Conservation (phyloP, 2,888 invertebrate species). For the Ectemnius continuus region DNA sequence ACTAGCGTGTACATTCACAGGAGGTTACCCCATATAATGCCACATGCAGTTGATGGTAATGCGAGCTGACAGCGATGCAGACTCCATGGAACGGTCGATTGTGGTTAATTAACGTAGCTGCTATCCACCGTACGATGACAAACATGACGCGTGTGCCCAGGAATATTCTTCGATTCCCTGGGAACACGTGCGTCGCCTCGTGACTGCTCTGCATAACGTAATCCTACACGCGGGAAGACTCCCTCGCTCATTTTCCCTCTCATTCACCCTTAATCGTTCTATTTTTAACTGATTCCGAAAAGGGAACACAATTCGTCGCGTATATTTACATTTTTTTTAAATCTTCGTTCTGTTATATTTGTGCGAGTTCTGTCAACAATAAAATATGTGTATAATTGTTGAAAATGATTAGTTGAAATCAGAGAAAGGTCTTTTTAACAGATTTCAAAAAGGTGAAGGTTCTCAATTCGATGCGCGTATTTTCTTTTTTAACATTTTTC, state of each 20-base stretch:
- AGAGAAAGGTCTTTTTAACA: no score
- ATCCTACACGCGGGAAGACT: background rate
- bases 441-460: no score
- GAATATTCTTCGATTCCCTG: background rate
- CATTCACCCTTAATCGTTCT: background rate
- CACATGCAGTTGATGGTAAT: slow-evolving; percentile 2
- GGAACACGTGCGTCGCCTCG: background rate
- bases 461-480: no score
- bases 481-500: no score
- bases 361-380: no score
- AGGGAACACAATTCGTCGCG: background rate
- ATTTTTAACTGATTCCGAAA: no score
- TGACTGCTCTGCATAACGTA: background rate
- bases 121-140: slow-evolving; percentile 1
- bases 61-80: background rate
- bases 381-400: no score
- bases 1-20: background rate
- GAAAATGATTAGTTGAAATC: no score
- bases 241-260: background rate
- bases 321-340: no score
- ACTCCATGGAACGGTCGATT: background rate
- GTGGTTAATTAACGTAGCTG: slow-evolving; percentile 4
- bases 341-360: no score
- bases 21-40: background rate
- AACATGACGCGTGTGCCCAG: background rate